Evolutionary conservation across 2,113 vertebrate species (phyloP).

Genomic region (Epinephelus lanceolatus): DNA sequence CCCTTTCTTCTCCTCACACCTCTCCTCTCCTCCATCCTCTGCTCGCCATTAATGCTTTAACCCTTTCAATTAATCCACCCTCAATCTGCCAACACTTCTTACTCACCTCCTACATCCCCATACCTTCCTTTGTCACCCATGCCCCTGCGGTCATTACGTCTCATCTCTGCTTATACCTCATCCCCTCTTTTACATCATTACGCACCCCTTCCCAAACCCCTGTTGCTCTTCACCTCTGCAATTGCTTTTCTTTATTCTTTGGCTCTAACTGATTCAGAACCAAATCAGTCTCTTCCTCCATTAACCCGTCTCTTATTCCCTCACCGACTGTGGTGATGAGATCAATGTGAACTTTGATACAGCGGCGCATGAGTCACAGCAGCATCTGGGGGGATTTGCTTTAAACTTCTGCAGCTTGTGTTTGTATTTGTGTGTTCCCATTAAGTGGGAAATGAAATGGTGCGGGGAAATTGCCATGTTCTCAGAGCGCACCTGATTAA

Average conservation of each 20-base stretch:
- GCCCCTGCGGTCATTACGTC: slow-evolving; percentile 12
- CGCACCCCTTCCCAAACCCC: not conserved
- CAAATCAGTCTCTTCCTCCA: not conserved
- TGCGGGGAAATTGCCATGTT: slow-evolving; percentile 43
- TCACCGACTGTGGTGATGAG: slow-evolving; percentile 10
- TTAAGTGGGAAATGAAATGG: slow-evolving; percentile 38
- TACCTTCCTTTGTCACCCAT: not conserved
- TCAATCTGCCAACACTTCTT: slow-evolving; percentile 13
- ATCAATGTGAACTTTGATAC: slow-evolving; percentile 38
- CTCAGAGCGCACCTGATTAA: slow-evolving; percentile 50
- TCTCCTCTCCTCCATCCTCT: not conserved
- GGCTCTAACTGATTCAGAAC: not conserved
- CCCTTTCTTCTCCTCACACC: not conserved
- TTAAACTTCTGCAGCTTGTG: slow-evolving; percentile 27
- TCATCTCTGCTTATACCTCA: not conserved
- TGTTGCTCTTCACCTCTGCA: not conserved
- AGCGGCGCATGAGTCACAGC: slow-evolving; percentile 28
- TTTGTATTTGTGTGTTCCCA: slow-evolving; percentile 44
- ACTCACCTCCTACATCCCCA: not conserved
- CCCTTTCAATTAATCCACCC: slow-evolving; percentile 21
- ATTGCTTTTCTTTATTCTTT: not conserved
- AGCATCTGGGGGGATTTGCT: slow-evolving; percentile 22
- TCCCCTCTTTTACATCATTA: not conserved
- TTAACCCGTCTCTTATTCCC: not conserved
- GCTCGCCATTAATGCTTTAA: not conserved